These are phyloP conservation scores for Sebastolobus altivelis DNA, from an alignment of 2,797 vertebrate species.

Conservation along the genomic window DNA sequence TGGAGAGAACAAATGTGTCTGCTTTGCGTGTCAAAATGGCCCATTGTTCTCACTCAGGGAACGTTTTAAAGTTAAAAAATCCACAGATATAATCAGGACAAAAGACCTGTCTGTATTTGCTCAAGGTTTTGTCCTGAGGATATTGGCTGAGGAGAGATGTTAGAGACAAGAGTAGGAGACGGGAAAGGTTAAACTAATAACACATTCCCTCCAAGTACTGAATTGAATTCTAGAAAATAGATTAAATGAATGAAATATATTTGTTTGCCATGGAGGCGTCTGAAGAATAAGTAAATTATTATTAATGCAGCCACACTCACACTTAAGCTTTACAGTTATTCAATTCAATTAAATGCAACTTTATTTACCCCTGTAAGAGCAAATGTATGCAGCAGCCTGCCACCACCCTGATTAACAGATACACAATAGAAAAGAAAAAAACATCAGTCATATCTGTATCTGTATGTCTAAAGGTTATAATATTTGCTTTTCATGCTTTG, in stretches of 20 bases:
- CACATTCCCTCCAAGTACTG: background rate
- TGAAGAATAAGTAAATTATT: background rate
- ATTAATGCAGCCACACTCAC: background rate
- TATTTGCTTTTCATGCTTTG: background rate
- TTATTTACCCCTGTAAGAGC: background rate
- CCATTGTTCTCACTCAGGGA: background rate
- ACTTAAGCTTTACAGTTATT: background rate
- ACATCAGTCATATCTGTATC: background rate
- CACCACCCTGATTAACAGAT: background rate
- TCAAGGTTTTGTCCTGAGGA: background rate
- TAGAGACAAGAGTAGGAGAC: background rate
- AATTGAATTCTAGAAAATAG: background rate
- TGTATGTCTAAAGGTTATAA: background rate
- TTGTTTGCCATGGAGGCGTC: background rate
- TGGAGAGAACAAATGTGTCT: background rate
- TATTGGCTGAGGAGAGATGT: background rate
- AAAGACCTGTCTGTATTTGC: background rate
- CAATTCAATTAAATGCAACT: background rate
- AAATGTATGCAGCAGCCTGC: background rate
- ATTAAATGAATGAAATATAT: background rate
- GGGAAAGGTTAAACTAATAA: constrained; percentile 15
- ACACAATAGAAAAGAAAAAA: background rate
- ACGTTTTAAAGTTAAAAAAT: background rate
- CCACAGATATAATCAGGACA: background rate
- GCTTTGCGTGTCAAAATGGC: constrained; percentile 4